Conservation (phyloP, 2,113 vertebrate genomes). For the Sturnira hondurensis region DNA sequence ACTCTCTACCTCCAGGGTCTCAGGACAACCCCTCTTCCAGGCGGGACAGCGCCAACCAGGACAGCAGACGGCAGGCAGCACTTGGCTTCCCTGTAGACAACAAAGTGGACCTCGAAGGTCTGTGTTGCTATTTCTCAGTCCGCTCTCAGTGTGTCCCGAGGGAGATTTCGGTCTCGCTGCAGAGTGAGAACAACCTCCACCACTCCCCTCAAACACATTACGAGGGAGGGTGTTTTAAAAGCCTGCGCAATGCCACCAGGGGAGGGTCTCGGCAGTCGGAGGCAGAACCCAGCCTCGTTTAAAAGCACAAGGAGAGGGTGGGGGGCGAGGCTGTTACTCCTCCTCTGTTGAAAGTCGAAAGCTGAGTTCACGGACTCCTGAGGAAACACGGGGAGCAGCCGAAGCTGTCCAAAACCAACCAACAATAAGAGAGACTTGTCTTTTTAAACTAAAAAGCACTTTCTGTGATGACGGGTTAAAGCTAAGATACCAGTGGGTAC, state of each 20-base stretch:
- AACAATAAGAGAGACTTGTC: slow-evolving; percentile 26
- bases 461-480: slow-evolving; percentile 52
- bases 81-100: not conserved
- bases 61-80: not conserved
- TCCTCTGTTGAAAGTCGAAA: slow-evolving; percentile 56
- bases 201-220: not conserved
- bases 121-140: not conserved
- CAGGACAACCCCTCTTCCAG: not conserved
- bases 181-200: not conserved
- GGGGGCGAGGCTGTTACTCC: not conserved
- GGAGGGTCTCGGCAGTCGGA: not conserved
- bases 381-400: slow-evolving; percentile 48
- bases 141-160: not conserved
- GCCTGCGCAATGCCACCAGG: not conserved
- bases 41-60: not conserved
- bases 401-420: slow-evolving; percentile 63
- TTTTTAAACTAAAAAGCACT: slow-evolving; percentile 54
- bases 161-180: not conserved
- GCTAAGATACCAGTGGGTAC: not conserved
- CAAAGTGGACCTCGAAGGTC: not conserved
- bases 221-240: not conserved
- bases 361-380: slow-evolving; percentile 26
- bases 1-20: not conserved
- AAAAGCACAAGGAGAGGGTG: not conserved
- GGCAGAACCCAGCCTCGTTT: not conserved